phyloP scores from a whole-genome alignment of 2,797 vertebrate genomes.

The Spinus pinus region DNA sequence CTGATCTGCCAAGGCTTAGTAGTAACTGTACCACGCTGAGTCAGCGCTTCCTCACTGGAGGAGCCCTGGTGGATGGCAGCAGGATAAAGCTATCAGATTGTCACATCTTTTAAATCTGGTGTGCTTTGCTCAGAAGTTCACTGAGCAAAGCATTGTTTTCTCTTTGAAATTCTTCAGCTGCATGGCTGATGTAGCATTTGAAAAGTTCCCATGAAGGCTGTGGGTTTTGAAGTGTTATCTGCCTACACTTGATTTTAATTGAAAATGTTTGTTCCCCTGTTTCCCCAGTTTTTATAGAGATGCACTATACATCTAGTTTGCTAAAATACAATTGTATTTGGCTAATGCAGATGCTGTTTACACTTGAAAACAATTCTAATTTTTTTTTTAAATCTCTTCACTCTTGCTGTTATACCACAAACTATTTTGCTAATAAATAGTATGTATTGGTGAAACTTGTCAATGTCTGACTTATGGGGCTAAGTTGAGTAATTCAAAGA shows the following conservation, averaged over 20 bases:
- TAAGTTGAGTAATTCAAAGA: not conserved
- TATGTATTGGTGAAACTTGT: not conserved
- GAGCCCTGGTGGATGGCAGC: not conserved
- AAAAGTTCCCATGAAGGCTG: constrained; percentile 11
- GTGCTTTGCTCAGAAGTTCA: constrained; percentile 35
- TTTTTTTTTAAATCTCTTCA: not conserved
- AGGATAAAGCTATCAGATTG: constrained; percentile 23
- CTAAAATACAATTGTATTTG: not conserved
- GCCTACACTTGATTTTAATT: not conserved
- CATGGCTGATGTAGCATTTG: not conserved
- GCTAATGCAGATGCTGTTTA: not conserved
- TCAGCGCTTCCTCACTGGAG: not conserved
- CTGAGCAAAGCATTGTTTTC: constrained; percentile 1
- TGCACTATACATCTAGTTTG: not conserved
- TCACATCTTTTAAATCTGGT: constrained; percentile 34
- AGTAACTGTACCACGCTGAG: not conserved
- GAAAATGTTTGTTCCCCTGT: not conserved
- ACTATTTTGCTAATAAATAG: not conserved
- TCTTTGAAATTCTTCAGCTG: constrained; percentile 46
- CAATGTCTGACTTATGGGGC: not conserved
- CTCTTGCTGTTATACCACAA: not conserved
- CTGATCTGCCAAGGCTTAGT: not conserved
- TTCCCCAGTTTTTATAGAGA: not conserved
- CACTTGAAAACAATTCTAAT: not conserved
- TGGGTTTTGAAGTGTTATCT: not conserved